Base-by-base conservation (phyloP, 2,113 vertebrate genomes). In the Chrysochloris asiatica region DNA sequence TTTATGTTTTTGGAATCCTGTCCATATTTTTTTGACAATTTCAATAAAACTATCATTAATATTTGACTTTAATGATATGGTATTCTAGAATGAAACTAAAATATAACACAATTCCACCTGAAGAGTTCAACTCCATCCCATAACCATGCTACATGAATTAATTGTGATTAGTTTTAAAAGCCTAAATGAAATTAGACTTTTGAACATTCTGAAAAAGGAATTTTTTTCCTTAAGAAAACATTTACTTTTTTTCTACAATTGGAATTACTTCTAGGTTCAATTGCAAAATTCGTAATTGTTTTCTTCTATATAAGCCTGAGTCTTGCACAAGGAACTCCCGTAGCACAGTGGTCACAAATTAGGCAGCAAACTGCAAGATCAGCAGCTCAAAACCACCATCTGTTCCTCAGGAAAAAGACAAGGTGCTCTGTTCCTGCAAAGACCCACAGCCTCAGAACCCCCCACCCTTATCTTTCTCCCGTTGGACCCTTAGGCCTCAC, bases 51-150 rank as follows among this genome's bases (percentile, higher is more conserved):
- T 86, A 56, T 11, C 85, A 71, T 76, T 96, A 96, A 67, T 95
- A 96, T 95, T 97, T 95, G 30, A 65, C 65, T 97, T 96, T 94
- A 97, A 93, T 86, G 59, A 87, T 95, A 91, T 4, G 86, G 24
- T 71, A 54, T 84, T 95, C 93, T 95, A 71, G 48, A 95, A 95
- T 91, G 61, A 81, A 97, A 96, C 93, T 84, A 87, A 56, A 93
- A 94, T 90, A 92, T 38, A 92, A 90, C 30, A 47, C 33, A 45
- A 96, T 96, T 96, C 43, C 56, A 80, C 33, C 63, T 90, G 72
- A 95, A 96, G 73, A 83, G 24, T 19, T 96, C 73, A 19, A 3
- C 33, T 72, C 50, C 30, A 61, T 19, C 89, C 80, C 41, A 78
- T 30, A 81, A 90, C 95, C 86, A 86, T 83, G 30, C 24, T 75